phyloP scores from a whole-genome alignment of 2,888 invertebrate genomes.

The Agonum fuliginosum region DNA sequence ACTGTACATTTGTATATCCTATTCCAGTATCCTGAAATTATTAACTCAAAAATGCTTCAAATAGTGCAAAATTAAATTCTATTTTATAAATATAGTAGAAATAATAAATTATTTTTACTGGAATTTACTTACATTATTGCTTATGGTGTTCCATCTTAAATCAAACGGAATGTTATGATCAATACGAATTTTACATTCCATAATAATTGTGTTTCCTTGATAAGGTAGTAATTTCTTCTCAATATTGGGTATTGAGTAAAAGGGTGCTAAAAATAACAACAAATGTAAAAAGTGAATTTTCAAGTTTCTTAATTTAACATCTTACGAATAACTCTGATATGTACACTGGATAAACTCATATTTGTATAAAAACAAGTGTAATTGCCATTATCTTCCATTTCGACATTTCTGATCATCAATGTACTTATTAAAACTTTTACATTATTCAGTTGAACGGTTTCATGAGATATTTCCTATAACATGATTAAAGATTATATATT shows the following conservation, averaged over 20 bases:
- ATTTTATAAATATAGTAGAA: no score
- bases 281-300: background rate
- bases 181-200: background rate
- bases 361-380: background rate
- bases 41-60: no score
- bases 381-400: background rate
- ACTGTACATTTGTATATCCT: background rate
- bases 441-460: background rate
- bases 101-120: no score
- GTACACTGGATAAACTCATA: background rate
- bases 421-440: background rate
- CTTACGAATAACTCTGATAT: constrained; percentile 5
- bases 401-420: background rate
- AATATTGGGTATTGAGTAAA: background rate
- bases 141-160: background rate
- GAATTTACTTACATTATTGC: background rate
- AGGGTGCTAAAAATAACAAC: background rate
- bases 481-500: no score
- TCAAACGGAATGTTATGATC: background rate
- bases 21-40: background rate
- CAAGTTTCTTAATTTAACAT: background rate
- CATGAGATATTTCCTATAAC: background rate
- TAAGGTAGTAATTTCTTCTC: background rate
- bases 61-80: no score
- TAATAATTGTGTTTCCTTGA: background rate